Conservation (phyloP, 2,888 invertebrate species). For the Rhogogaster chlorosoma region DNA sequence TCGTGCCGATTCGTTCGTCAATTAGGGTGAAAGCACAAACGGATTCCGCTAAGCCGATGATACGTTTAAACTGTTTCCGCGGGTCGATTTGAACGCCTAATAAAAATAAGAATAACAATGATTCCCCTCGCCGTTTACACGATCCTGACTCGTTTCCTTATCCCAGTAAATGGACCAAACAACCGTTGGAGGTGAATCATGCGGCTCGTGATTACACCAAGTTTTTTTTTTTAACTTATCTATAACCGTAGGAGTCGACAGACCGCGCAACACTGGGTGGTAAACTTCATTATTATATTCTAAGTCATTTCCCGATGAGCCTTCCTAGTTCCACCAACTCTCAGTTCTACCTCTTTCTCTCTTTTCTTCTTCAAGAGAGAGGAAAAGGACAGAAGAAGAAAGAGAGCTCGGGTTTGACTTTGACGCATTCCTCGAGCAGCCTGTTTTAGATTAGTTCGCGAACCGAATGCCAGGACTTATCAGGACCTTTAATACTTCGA, state of each 20-base stretch:
- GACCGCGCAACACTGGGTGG: not conserved
- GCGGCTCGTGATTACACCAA: not conserved
- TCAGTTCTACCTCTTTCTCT: not conserved
- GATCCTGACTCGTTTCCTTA: slow-evolving; percentile 29
- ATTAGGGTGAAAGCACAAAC: slow-evolving; percentile 53
- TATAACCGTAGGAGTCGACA: not conserved
- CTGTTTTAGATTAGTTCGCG: slow-evolving; percentile 21
- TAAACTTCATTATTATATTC: not conserved
- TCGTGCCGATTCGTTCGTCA: slow-evolving; percentile 48
- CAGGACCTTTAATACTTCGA: slow-evolving; percentile 34
- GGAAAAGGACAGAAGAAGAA: not conserved
- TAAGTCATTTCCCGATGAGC: not conserved
- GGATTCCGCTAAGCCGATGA: slow-evolving; percentile 40
- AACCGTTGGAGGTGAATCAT: not conserved
- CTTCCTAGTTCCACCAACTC: not conserved
- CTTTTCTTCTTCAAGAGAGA: not conserved
- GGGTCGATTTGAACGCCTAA: slow-evolving; percentile 44
- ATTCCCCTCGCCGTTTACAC: slow-evolving; percentile 1
- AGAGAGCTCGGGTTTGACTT: slow-evolving; percentile 15
- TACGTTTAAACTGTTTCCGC: slow-evolving; percentile 41
- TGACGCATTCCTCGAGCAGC: slow-evolving; percentile 4
- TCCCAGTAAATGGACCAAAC: not conserved
- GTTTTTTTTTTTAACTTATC: not conserved
- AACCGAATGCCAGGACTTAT: slow-evolving; percentile 29
- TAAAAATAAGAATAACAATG: slow-evolving; percentile 49